A percentile compares a stretch with the other conserved stretches of the same genome.
Evolutionary conservation across 2,888 invertebrate species (phyloP).

Genomic region (Microctonus hyperodae): DNA sequence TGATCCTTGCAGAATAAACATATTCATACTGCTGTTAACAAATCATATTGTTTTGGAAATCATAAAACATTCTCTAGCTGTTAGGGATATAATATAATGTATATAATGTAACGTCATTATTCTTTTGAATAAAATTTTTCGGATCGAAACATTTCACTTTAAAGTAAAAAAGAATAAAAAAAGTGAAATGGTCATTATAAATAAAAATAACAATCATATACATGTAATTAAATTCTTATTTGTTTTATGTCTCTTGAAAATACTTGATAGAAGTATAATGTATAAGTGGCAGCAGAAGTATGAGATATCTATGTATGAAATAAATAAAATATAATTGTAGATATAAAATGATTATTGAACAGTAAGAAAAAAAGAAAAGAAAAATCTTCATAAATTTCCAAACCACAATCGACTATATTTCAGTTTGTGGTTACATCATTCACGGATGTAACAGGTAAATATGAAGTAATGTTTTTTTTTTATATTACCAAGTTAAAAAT

Average conservation of each 20-base stretch:
- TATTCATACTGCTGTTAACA: too few relatives aligned
- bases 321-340: background rate
- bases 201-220: background rate
- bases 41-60: too few relatives aligned
- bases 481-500: constrained; percentile 7
- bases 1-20: background rate
- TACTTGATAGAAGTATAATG: background rate
- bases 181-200: background rate
- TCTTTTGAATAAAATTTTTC: background rate
- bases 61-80: too few relatives aligned
- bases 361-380: background rate
- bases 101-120: background rate
- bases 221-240: background rate
- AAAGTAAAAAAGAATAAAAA: background rate
- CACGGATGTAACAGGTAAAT: constrained; percentile 31
- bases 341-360: background rate
- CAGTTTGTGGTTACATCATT: constrained; percentile 8
- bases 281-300: background rate
- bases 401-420: background rate
- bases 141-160: background rate
- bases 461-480: constrained; percentile 28
- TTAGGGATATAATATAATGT: too few relatives aligned
- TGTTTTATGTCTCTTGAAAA: background rate
- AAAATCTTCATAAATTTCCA: constrained; percentile 14
- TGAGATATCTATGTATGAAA: background rate